Conservation (phyloP, 1,140 invertebrate genomes). For the Mesaphorura yosii region DNA sequence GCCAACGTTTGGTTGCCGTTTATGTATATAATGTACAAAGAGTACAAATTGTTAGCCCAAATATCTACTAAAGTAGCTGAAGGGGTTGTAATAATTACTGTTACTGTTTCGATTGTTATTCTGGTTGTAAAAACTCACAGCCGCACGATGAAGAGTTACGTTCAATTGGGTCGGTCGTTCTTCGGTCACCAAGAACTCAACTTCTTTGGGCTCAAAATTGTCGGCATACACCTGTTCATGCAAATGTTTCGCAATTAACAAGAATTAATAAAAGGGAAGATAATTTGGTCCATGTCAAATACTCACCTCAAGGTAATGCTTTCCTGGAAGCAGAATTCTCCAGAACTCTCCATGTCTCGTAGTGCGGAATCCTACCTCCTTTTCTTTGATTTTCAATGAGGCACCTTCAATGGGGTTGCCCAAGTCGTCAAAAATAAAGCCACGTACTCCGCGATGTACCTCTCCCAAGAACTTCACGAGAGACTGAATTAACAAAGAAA, state of each 20-base stretch:
- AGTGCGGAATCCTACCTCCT: slow-evolving; percentile 75
- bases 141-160: slow-evolving; percentile 64
- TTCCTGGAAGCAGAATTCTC: slow-evolving; percentile 70
- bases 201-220: slow-evolving; percentile 63
- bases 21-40: no score
- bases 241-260: no score
- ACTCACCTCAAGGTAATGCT: slow-evolving; percentile 67
- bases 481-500: slow-evolving; percentile 43
- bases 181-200: slow-evolving; percentile 75
- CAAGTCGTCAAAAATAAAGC: slow-evolving; percentile 69
- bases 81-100: background rate
- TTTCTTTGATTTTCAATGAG: slow-evolving; percentile 66
- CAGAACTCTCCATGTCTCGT: slow-evolving; percentile 90
- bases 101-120: background rate
- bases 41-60: no score
- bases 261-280: background rate
- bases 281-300: background rate
- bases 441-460: slow-evolving; percentile 70
- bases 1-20: no score
- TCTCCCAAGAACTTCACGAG: slow-evolving; percentile 76
- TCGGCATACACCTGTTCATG: slow-evolving; percentile 62
- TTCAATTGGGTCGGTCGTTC: slow-evolving; percentile 71
- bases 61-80: no score
- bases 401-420: slow-evolving; percentile 71
- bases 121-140: slow-evolving; percentile 50